phyloP scores from a whole-genome alignment of 2,888 invertebrate species.

The Drosophila kambysellisi region DNA sequence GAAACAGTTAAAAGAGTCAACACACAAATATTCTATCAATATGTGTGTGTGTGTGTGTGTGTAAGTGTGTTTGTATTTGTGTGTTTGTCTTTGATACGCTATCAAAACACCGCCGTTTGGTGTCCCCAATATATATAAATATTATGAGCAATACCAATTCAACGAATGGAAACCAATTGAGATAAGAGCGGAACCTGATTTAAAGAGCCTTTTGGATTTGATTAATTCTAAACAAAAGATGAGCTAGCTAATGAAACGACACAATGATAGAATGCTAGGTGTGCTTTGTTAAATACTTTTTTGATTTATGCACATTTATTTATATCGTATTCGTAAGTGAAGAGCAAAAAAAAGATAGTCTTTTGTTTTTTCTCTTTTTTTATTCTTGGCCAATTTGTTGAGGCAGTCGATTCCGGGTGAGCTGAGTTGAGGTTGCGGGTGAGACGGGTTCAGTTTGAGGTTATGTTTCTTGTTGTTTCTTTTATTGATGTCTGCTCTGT shows the following conservation, averaged over 20 bases:
- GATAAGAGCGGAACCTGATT: constrained; percentile 34
- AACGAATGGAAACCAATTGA: constrained; percentile 24
- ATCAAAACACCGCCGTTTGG: constrained; percentile 45
- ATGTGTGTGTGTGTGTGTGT: constrained; percentile 15
- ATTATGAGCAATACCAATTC: constrained; percentile 42
- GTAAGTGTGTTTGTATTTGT: constrained; percentile 2
- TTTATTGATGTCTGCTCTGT: constrained; percentile 29
- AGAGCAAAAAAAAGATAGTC: background rate
- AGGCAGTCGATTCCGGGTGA: constrained; percentile 21
- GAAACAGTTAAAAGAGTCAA: constrained; percentile 39
- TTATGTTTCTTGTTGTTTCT: constrained; percentile 7
- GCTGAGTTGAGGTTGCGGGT: background rate
- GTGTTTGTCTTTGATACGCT: constrained; percentile 64
- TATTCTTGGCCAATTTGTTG: constrained; percentile 42
- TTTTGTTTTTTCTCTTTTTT: constrained; percentile 7
- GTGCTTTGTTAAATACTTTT: constrained; percentile 31
- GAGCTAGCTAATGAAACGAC: constrained; percentile 34
- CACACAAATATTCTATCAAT: constrained; percentile 33
- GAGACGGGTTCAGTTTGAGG: background rate
- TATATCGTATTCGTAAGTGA: constrained; percentile 35
- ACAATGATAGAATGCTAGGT: background rate
- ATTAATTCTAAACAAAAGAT: constrained; percentile 35
- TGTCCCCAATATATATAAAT: constrained; percentile 45
- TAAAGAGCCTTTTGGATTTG: constrained; percentile 11
- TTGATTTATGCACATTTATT: constrained; percentile 35